Conservation (phyloP, 1,140 invertebrate species). For the Diuraphis noxia region DNA sequence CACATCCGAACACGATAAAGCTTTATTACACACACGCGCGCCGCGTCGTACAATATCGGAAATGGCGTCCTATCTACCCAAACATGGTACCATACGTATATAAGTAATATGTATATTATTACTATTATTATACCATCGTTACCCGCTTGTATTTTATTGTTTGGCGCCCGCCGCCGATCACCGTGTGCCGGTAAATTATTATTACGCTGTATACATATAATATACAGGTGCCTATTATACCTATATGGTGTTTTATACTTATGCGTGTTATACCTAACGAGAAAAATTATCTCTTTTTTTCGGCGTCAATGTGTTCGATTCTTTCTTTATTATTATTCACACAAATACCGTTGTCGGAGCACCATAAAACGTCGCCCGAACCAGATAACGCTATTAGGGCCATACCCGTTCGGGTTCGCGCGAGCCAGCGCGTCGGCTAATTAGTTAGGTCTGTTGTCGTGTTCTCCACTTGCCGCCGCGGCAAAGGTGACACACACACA, state of each 20-base stretch:
- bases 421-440: neutral
- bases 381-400: conserved; percentile 51
- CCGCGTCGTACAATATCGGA: neutral
- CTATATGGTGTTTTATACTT: neutral
- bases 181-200: neutral
- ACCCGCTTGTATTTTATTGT: conserved; percentile 21
- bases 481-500: neutral
- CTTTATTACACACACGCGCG: conserved; percentile 18
- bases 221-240: neutral
- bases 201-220: neutral
- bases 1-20: conserved; percentile 38
- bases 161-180: neutral
- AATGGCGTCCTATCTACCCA: neutral
- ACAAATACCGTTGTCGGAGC: neutral
- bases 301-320: neutral
- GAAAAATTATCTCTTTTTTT: neutral
- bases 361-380: conserved; percentile 41
- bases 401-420: neutral
- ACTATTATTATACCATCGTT: neutral
- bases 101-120: conserved; percentile 7
- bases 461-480: neutral
- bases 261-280: no score
- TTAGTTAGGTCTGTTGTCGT: conserved; percentile 24
- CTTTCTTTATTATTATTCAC: neutral
- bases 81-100: neutral